Conservation (phyloP, 2,888 invertebrate species). For the Oxycera nigricornis region DNA sequence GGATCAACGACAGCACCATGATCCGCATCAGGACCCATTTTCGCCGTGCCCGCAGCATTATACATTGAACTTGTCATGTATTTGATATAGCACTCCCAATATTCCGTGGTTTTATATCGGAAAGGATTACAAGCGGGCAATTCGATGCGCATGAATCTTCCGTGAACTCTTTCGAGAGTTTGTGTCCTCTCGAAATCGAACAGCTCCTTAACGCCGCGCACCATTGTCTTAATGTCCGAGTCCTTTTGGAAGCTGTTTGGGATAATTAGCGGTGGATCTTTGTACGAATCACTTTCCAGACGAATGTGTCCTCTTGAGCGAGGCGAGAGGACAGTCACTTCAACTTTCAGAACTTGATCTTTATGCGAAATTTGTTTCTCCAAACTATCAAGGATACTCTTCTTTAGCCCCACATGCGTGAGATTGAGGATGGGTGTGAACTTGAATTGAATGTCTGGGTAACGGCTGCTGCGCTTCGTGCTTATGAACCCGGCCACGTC, state of each 20-base stretch:
- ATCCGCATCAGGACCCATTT: slow-evolving; percentile 67
- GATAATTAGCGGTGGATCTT: slow-evolving; percentile 66
- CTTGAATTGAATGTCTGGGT: slow-evolving; percentile 63
- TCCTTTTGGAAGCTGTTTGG: slow-evolving; percentile 68
- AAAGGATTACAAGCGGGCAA: slow-evolving; percentile 80
- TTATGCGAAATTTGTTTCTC: neutral
- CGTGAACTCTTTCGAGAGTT: slow-evolving; percentile 60
- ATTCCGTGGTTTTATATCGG: slow-evolving; percentile 76
- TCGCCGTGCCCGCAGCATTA: slow-evolving; percentile 73
- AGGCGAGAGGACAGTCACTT: neutral
- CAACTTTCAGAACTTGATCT: slow-evolving; percentile 54
- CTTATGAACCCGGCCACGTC: slow-evolving; percentile 64
- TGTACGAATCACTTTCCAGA: slow-evolving; percentile 64
- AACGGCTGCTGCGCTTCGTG: slow-evolving; percentile 55
- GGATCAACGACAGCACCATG: slow-evolving; percentile 66
- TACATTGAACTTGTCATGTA: slow-evolving; percentile 80
- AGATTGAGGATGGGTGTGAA: neutral
- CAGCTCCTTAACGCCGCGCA: slow-evolving; percentile 58
- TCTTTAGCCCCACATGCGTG: neutral
- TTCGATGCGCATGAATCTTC: slow-evolving; percentile 68
- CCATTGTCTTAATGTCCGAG: slow-evolving; percentile 62
- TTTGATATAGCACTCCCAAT: slow-evolving; percentile 84
- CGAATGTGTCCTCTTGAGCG: slow-evolving; percentile 11
- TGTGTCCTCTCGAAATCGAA: slow-evolving; percentile 56
- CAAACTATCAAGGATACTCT: neutral